These are phyloP conservation scores for Altica lythri DNA, from an alignment of 2,888 invertebrate species.

Conservation along the genomic window DNA sequence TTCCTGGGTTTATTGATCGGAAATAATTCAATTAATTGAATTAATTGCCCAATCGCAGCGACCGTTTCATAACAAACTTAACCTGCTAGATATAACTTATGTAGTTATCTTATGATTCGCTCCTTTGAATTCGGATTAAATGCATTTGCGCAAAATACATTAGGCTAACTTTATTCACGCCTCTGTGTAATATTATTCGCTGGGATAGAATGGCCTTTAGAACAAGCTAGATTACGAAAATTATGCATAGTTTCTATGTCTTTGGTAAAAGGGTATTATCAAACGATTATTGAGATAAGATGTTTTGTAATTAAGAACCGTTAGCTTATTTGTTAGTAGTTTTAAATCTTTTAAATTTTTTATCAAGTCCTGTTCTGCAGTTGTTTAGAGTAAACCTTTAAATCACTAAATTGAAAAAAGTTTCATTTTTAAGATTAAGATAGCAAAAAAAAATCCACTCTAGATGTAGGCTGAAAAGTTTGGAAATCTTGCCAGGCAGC, in stretches of 20 bases:
- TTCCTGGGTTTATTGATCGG: slow-evolving; percentile 39
- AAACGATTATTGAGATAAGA: slow-evolving; percentile 14
- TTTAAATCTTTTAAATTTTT: too few relatives aligned
- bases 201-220: slow-evolving; percentile 19
- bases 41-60: slow-evolving; percentile 40
- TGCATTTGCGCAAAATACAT: slow-evolving; percentile 37
- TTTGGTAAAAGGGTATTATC: slow-evolving; percentile 20
- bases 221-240: slow-evolving; percentile 23
- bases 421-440: too few relatives aligned
- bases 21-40: slow-evolving; percentile 47
- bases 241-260: slow-evolving; percentile 29
- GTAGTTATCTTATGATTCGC: slow-evolving; percentile 38
- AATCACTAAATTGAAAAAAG: too few relatives aligned
- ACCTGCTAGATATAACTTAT: slow-evolving; percentile 39
- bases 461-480: slow-evolving; percentile 17
- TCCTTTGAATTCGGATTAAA: slow-evolving; percentile 39
- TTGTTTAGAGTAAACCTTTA: too few relatives aligned
- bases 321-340: too few relatives aligned
- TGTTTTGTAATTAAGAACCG: too few relatives aligned
- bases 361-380: too few relatives aligned
- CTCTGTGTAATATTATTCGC: slow-evolving; percentile 29
- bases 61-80: slow-evolving; percentile 37
- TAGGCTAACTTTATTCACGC: slow-evolving; percentile 36
- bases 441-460: slow-evolving; percentile 10
- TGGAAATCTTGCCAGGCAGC: slow-evolving; percentile 16